Conservation (phyloP, 1,140 invertebrate genomes). For the Tetraneura akinire region DNA sequence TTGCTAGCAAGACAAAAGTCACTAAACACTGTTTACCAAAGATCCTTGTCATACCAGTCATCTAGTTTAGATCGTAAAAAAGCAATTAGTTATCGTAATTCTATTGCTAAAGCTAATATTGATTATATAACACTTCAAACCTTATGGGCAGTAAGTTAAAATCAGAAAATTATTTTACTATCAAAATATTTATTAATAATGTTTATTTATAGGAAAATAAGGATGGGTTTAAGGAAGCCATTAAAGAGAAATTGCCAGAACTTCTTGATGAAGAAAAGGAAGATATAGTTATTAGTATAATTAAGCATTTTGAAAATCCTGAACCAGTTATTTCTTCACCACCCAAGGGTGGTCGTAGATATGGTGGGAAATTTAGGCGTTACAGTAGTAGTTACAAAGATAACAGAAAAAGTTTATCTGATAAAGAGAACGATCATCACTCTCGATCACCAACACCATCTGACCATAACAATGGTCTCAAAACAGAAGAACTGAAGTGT, state of each 20-base stretch:
- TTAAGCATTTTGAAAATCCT: slow-evolving; percentile 52
- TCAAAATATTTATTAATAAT: neutral
- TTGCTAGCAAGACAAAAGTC: slow-evolving; percentile 31
- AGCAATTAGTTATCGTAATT: slow-evolving; percentile 52
- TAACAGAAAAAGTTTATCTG: slow-evolving; percentile 25
- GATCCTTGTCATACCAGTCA: slow-evolving; percentile 19
- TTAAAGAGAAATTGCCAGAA: slow-evolving; percentile 49
- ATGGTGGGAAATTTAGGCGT: slow-evolving; percentile 9
- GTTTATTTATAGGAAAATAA: slow-evolving; percentile 25
- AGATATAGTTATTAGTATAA: slow-evolving; percentile 35
- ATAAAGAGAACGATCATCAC: slow-evolving; percentile 7
- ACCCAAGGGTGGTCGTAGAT: neutral
- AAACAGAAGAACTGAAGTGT: neutral
- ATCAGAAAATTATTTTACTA: neutral
- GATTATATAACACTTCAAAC: slow-evolving; percentile 51
- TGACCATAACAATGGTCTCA: neutral
- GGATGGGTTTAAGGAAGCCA: slow-evolving; percentile 46
- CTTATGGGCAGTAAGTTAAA: slow-evolving; percentile 42
- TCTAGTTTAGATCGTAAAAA: slow-evolving; percentile 28
- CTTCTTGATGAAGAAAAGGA: slow-evolving; percentile 46
- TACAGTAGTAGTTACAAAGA: slow-evolving; percentile 12
- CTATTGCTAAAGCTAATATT: slow-evolving; percentile 49
- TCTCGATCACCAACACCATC: slow-evolving; percentile 1
- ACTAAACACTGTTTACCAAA: slow-evolving; percentile 32
- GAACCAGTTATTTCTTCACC: slow-evolving; percentile 12